Conservation (phyloP, 2,113 vertebrate genomes). For the Jacana jacana region DNA sequence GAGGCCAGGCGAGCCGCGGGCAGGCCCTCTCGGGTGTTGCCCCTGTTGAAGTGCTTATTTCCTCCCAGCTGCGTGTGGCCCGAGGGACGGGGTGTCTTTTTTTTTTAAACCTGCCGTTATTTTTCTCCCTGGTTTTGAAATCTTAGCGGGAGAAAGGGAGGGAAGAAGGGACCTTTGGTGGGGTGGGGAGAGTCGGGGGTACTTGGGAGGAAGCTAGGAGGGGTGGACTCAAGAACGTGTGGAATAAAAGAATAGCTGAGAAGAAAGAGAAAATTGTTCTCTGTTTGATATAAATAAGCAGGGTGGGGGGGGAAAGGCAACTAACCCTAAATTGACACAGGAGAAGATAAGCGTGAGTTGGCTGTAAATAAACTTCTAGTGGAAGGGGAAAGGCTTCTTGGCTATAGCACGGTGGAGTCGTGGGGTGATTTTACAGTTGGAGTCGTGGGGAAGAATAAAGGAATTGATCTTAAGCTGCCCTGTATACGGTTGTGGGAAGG, state of each 20-base stretch:
- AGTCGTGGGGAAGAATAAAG: neutral
- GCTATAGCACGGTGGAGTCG: fast-evolving
- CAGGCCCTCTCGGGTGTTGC: too few relatives aligned
- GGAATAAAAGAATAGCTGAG: fast-evolving
- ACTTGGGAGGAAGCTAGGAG: too few relatives aligned
- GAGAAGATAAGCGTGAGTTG: neutral
- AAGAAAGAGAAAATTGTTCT: neutral
- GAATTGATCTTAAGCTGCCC: neutral
- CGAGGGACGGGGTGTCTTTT: too few relatives aligned
- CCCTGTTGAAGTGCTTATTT: too few relatives aligned
- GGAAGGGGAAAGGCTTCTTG: neutral
- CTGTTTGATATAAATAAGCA: neutral
- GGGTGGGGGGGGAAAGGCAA: neutral
- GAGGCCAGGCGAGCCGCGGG: neutral
- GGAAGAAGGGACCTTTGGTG: too few relatives aligned
- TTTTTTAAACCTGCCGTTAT: too few relatives aligned
- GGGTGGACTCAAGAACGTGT: fast-evolving
- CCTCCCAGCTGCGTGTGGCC: too few relatives aligned
- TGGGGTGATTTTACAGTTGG: neutral
- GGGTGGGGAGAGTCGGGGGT: neutral
- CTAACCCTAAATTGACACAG: fast-evolving
- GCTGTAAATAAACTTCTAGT: too few relatives aligned
- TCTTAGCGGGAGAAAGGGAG: too few relatives aligned
- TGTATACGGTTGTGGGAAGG: neutral
- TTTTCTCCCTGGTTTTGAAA: too few relatives aligned